Percentiles rank a stretch among this genome's conserved stretches.
These are phyloP conservation scores for Drosophila navojoa DNA, from an alignment of 1,140 invertebrate genomes.

Conservation along the genomic window DNA sequence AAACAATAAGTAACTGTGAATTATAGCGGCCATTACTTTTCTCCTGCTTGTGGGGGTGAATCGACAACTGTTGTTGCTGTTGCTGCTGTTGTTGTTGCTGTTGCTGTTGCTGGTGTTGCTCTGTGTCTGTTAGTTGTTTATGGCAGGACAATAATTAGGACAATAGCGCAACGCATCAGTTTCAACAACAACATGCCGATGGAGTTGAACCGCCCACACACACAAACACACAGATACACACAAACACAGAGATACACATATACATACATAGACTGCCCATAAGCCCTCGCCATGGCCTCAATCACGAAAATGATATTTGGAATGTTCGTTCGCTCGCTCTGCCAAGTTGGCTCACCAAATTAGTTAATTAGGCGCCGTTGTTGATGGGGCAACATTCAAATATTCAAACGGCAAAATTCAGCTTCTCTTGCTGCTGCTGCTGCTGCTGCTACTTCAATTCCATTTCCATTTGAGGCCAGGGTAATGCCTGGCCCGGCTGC, in stretches of 20 bases:
- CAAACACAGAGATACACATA: too few species aligned
- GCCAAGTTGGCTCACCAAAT: constrained; percentile 45
- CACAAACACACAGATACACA: too few species aligned
- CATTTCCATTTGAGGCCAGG: constrained; percentile 15
- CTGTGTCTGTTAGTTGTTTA: constrained; percentile 64
- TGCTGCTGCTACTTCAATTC: constrained; percentile 1
- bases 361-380: constrained; percentile 70
- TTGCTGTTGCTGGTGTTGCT: constrained; percentile 25
- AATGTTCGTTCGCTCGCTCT: neutral
- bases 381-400: constrained; percentile 33
- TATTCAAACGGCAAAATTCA: constrained; percentile 17
- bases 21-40: constrained; percentile 81
- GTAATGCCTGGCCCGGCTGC: neutral
- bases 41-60: constrained; percentile 47
- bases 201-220: constrained; percentile 18
- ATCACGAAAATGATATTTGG: constrained; percentile 35
- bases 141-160: constrained; percentile 79
- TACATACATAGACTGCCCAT: too few species aligned
- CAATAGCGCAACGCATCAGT: constrained; percentile 58
- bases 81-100: constrained; percentile 16
- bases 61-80: constrained; percentile 26
- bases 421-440: constrained; percentile 4
- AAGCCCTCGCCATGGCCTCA: neutral
- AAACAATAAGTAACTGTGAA: constrained; percentile 83
- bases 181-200: constrained; percentile 27